These are phyloP conservation scores for Troides oblongomaculatus DNA, from an alignment of 2,888 invertebrate species.

Conservation along the genomic window DNA sequence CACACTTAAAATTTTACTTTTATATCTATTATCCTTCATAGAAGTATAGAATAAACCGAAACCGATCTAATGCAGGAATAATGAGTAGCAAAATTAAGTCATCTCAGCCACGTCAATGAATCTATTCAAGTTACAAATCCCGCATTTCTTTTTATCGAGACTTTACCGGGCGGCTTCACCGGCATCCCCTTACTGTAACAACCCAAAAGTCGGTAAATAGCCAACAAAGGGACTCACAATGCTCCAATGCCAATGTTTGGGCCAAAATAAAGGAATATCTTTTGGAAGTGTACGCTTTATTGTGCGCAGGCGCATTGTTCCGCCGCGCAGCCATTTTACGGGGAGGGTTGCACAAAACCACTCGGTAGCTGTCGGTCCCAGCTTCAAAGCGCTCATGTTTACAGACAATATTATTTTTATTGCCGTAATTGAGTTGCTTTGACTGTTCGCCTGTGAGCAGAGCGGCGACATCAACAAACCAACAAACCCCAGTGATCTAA, in stretches of 20 bases:
- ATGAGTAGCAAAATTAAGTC: constrained; percentile 39
- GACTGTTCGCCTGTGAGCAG: constrained; percentile 47
- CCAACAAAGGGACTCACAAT: constrained; percentile 71
- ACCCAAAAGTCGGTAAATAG: constrained; percentile 78
- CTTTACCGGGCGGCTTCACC: constrained; percentile 46
- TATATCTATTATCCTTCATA: neutral
- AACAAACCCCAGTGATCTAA: constrained; percentile 31
- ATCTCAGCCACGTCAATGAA: constrained; percentile 47
- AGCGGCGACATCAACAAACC: constrained; percentile 44
- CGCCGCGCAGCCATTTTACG: constrained; percentile 39
- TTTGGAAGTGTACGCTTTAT: constrained; percentile 57
- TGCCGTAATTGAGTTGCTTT: constrained; percentile 69
- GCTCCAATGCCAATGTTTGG: constrained; percentile 76
- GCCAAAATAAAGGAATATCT: constrained; percentile 70
- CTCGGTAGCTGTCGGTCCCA: constrained; percentile 67
- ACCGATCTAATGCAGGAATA: constrained; percentile 26
- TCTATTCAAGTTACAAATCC: constrained; percentile 58
- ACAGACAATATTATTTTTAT: constrained; percentile 77
- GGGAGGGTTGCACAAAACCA: constrained; percentile 73
- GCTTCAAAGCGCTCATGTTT: constrained; percentile 69
- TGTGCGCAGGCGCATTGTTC: constrained; percentile 66
- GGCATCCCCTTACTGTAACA: constrained; percentile 62
- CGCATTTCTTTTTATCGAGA: constrained; percentile 50
- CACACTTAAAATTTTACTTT: too few species aligned
- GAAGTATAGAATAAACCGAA: neutral